Percentiles rank a stretch among this genome's conserved stretches.
Conservation (phyloP, 1,140 invertebrate species). For the Drosophila carrolli region DNA sequence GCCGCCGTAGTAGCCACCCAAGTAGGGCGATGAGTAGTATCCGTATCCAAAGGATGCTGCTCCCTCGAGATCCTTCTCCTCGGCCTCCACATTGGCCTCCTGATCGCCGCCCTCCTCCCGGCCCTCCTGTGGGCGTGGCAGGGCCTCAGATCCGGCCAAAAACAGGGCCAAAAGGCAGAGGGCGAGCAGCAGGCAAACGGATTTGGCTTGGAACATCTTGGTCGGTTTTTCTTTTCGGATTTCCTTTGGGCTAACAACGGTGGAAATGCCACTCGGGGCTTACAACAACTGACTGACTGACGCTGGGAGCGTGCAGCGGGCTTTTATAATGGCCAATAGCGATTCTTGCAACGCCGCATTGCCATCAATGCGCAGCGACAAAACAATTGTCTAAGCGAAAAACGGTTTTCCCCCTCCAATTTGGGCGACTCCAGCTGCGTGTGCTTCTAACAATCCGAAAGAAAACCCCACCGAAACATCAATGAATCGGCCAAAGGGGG, state of each 20-base stretch:
- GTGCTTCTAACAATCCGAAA: slow-evolving; percentile 56
- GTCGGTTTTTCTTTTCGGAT: slow-evolving; percentile 3
- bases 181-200: slow-evolving; percentile 52
- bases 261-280: slow-evolving; percentile 72
- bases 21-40: slow-evolving; percentile 75
- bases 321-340: slow-evolving; percentile 69
- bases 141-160: slow-evolving; percentile 31
- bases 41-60: slow-evolving; percentile 75
- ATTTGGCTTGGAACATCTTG: slow-evolving; percentile 58
- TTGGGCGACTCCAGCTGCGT: slow-evolving; percentile 71
- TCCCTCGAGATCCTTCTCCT: slow-evolving; percentile 73
- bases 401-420: slow-evolving; percentile 44
- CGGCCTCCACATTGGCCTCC: slow-evolving; percentile 64
- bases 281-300: slow-evolving; percentile 71
- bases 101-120: slow-evolving; percentile 49
- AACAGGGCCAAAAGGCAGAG: slow-evolving; percentile 52
- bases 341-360: slow-evolving; percentile 70
- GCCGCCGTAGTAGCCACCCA: slow-evolving; percentile 53
- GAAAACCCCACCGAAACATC: slow-evolving; percentile 43
- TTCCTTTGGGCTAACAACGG: slow-evolving; percentile 11
- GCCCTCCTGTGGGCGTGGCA: slow-evolving; percentile 64
- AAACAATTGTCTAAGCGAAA: slow-evolving; percentile 78
- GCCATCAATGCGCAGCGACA: slow-evolving; percentile 79
- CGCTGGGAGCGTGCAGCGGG: slow-evolving; percentile 51
- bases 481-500: slow-evolving; percentile 62